Evolutionary conservation across 1,140 invertebrate species (phyloP), one percentile per base, ranked within the genome.

Genomic region (Calephelis virginiensis): DNA sequence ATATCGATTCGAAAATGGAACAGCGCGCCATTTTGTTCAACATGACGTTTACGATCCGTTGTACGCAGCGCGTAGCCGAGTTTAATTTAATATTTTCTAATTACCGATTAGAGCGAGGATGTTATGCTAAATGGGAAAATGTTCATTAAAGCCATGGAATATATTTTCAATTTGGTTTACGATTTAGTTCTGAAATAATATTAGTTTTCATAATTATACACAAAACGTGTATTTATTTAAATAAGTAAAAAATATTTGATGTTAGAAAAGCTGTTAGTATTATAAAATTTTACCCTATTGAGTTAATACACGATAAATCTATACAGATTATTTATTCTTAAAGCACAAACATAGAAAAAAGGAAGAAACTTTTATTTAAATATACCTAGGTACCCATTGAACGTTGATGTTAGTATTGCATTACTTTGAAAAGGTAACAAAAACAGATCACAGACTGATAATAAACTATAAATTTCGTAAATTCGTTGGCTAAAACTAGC

Each of bases 81-180:
- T 59, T 59, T 59, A 59, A 59, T 59, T 59, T 59, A 59, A 59
- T 59, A 59, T 59, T 59, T 59, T 59, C 56, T 59, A 59, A 59
- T 59, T 59, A 59, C 56, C 56, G 56, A 59, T 59, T 59, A 59
- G 56, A 59, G 11, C 9, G 17, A 59, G 37, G 56, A 59, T 59
- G 56, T 59, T 59, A 59, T 59, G 56, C 37, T 37, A 59, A 59
- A 59, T 59, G 37, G 37, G 56, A 59, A 59, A 59, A 59, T 56
- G 53, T 56, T 56, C 37, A 56, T 56, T 56, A 14, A 38, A 56
- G 11, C 14, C 50, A 28, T 5, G 10, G 53, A 17, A 14, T 56
- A 17, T 56, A 12, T 56, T 56, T 53, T 17, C 50, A 53, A 28
- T 53, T 53, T 12, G 6, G 8, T 53, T 53, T 53, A 53, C 50